Percentiles rank a stretch among this genome's conserved stretches.
These are phyloP conservation scores for Equus przewalskii DNA, from an alignment of 2,113 vertebrate species.

Conservation along the genomic window DNA sequence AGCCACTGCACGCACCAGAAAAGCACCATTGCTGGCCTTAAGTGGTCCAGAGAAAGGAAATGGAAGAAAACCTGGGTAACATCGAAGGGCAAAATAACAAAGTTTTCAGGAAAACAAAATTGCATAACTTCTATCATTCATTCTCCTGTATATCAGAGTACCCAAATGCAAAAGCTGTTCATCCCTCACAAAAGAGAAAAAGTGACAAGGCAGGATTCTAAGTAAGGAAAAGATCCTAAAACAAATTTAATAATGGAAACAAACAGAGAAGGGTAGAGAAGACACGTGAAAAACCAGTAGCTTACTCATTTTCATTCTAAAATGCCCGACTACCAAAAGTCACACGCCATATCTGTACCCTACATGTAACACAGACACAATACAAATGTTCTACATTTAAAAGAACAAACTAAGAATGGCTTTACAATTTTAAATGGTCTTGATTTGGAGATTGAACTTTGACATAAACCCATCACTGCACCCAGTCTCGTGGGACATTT, in stretches of 20 bases:
- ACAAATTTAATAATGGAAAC: slow-evolving; percentile 49
- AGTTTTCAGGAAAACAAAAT: slow-evolving; percentile 19
- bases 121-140: background rate
- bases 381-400: background rate
- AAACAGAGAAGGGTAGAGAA: background rate
- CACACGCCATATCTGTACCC: background rate
- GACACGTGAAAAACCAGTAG: background rate
- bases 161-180: slow-evolving; percentile 20
- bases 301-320: background rate
- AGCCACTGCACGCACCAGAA: background rate
- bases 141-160: background rate
- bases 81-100: background rate
- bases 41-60: background rate
- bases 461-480: background rate
- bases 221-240: background rate
- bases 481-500: background rate
- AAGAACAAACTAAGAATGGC: background rate
- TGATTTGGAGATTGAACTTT: background rate
- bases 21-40: background rate
- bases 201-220: slow-evolving; percentile 7
- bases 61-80: background rate
- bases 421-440: slow-evolving; percentile 28
- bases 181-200: slow-evolving; percentile 7
- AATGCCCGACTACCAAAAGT: background rate
- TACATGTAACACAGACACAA: background rate